Base-by-base conservation (phyloP, 2,113 vertebrate species). In the Brachypteracias leptosomus region DNA sequence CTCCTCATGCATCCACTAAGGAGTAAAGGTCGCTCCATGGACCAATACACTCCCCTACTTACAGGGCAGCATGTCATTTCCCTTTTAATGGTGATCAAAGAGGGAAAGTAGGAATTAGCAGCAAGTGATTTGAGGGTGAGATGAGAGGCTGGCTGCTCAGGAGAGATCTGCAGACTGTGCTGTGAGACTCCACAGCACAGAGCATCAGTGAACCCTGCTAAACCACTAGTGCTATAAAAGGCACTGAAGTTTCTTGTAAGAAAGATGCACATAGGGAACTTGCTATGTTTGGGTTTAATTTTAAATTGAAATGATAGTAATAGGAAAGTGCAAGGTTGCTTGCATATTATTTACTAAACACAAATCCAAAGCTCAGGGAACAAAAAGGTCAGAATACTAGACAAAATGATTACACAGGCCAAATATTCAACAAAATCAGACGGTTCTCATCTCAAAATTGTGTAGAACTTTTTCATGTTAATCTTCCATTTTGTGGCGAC, bases 61-160 rank as follows among this genome's bases (percentile, higher is more conserved):
- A 35, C 5, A 58, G n/a, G 46, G 68, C 3, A 3, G 73, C 15
- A 92, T 31, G 49, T 95, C 79, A 88, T 62, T 24, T n/a, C 21
- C 40, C 68, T 72, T 57, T n/a, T 7, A 57, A 44, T 13, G n/a
- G 38, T 47, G 52, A 66, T 54, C 58, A 25, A 76, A 88, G 63
- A 0, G 0, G 22, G 19, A 28, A 49, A 59, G 20, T 4, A 4
- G 12, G 12, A 29, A 92, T n/a, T 4, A 63, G 11, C 33, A 81
- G 36, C 47, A 79, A 73, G 22, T 46, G 46, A 72, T 91, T 52
- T n/a, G 87, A 67, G 16, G 44, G 3, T 2, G 0, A 72, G 26
- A 81, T 13, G 29, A 55, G 52, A 88, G 18, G 35, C 0, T 24
- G 38, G 38, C 17, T 55, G 38, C 61, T 58, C 59, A 66, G 26